Evolutionary conservation across 1,140 invertebrate genomes (phyloP).

Genomic region (Leguminivora glycinivorella): DNA sequence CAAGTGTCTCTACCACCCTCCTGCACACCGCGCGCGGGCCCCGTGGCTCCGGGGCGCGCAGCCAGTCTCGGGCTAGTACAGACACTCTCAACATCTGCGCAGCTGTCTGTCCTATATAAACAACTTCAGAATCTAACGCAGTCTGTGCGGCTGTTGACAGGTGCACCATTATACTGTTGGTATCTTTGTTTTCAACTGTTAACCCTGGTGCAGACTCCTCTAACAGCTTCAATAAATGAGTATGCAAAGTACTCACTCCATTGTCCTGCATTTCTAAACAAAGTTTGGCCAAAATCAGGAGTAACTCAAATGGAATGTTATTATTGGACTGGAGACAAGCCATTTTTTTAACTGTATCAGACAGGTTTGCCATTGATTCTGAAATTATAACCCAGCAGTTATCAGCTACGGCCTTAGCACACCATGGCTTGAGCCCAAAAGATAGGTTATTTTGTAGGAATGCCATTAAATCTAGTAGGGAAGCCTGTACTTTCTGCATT

Average conservation of each 20-base stretch:
- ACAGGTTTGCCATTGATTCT: slow-evolving; percentile 77
- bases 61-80: slow-evolving; percentile 96
- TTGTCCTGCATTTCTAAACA: slow-evolving; percentile 94
- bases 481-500: slow-evolving; percentile 94
- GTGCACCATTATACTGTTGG: slow-evolving; percentile 58
- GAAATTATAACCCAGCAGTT: slow-evolving; percentile 81
- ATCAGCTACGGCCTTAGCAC: slow-evolving; percentile 83
- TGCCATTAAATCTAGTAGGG: slow-evolving; percentile 92
- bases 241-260: slow-evolving; percentile 89
- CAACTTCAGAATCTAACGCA: slow-evolving; percentile 72
- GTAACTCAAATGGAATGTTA: slow-evolving; percentile 87
- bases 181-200: slow-evolving; percentile 56
- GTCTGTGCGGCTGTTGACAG: slow-evolving; percentile 71
- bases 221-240: slow-evolving; percentile 63
- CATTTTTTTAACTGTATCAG: slow-evolving; percentile 74
- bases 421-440: slow-evolving; percentile 92
- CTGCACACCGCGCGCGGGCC: slow-evolving; percentile 97
- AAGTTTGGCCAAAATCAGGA: slow-evolving; percentile 95
- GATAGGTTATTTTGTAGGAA: slow-evolving; percentile 94
- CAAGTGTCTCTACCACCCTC: slow-evolving; percentile 95
- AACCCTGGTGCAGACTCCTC: slow-evolving; percentile 70
- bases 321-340: slow-evolving; percentile 68
- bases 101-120: slow-evolving; percentile 72
- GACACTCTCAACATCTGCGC: slow-evolving; percentile 96
- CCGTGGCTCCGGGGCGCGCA: slow-evolving; percentile 94